Base-by-base conservation (phyloP, 2,113 vertebrate species). In the Potamarius usumacintae region DNA sequence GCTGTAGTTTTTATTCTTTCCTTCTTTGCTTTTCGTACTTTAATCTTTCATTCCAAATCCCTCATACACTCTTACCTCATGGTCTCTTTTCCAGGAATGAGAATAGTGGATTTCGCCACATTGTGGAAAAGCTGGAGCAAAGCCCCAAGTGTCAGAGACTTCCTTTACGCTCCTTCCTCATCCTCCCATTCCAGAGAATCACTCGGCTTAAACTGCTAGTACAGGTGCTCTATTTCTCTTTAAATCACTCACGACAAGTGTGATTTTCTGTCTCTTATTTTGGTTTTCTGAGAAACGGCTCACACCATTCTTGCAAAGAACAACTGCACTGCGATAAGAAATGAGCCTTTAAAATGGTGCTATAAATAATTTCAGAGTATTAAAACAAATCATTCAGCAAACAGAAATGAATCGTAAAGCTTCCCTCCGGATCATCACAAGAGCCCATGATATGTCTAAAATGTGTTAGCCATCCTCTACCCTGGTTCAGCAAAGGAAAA, bases 161-260 rank as follows among this genome's bases (percentile, higher is more conserved):
- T 30, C 97, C 97, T 18, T 96, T 99, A 4, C 98, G 99, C 65
- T 99, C 98, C 78, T 99, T 99, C 91, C 97, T 99, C 53, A 97
- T 99, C 42, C 96, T 99, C 53, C 98, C 98, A 5, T 99, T 99
- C 90, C 98, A 99, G 90, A 96, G 98, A 58, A 99, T 99, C 90
- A 99, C 97, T 58, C 96, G 98, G 7, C 95, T 99, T 71, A 99
- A 98, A 86, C 96, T 99, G 85, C 96, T 99, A 83, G 96, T 99
- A 1, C 98, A 99, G 96, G 98, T 99, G 92, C 22, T 12, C 17
- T n/a, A 12, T 72, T 42, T 42, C n/a, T 53, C 52, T 67, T 27
- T 60, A 22, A 6, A 53, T 34, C 27, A 9, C 27, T 58, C 62
- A 78, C 12, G 67, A 30, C 67, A 58, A 25, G 25, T 20, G 9